Evolutionary conservation across 2,113 vertebrate genomes (phyloP), one percentile per base, ranked within the genome.

Genomic region (Myrmecobius fasciatus): DNA sequence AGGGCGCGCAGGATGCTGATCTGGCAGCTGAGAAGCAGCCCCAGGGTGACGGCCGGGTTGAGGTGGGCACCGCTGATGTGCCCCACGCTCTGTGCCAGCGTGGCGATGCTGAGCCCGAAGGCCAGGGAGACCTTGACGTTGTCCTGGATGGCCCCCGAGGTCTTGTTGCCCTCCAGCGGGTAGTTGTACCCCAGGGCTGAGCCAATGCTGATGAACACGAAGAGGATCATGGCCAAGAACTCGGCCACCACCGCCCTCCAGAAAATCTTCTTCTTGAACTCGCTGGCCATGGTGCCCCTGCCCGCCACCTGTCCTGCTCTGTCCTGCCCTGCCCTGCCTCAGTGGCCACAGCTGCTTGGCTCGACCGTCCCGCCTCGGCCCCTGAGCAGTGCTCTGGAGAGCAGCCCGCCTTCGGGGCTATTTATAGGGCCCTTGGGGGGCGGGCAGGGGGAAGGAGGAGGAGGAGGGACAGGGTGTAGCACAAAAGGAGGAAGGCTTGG

Each of bases 31-130:
- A 99, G 99, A 91, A 99, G 99, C 97, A 99, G 98, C 93, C 99
- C 99, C 89, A 99, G 98, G 4, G 99, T 99, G 17, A 99, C 99
- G 0, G 99, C 99, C 0, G 99, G 99, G 98, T 99, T 99, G 97
- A 99, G 99, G 98, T 99, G 99, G 0, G 99, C 99, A 0, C 99
- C 99, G 0, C 99, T 99, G 98, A 99, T 99, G 98, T 99, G 99
- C 53, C 99, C 99, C 97, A 99, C 98, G 11, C 99, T 99, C 96
- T 99, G 99, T 0, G 99, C 99, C 98, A 99, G 98, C 0, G 99
- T 99, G 95, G 99, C 99, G 0, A 99, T 99, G 97, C 99, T 98
- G 98, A 99, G 94, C 54, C 99, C 99, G 0, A 99, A 99, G 88
- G 99, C 99, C 98, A 99, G 98, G 0, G 99, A 99, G 94, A 99